A percentile compares a stretch with the other conserved stretches of the same genome.
These are phyloP conservation scores for Globicephala melas DNA, from an alignment of 2,113 vertebrate species.

Conservation along the genomic window DNA sequence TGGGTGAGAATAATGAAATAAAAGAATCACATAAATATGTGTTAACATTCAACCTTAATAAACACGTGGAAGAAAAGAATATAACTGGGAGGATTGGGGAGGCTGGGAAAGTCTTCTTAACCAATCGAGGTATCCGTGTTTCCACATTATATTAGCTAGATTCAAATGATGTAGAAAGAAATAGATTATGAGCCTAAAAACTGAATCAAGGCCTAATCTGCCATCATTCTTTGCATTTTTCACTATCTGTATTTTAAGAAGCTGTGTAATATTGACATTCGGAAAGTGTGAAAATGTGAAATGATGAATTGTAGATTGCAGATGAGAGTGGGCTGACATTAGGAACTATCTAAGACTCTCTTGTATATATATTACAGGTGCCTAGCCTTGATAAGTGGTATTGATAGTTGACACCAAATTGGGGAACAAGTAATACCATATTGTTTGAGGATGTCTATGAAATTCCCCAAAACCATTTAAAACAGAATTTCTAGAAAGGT, in stretches of 20 bases:
- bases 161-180: neutral
- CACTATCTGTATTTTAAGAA: neutral
- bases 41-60: neutral
- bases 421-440: neutral
- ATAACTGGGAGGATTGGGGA: neutral
- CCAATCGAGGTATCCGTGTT: neutral
- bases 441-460: neutral
- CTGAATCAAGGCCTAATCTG: neutral
- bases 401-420: neutral
- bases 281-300: neutral
- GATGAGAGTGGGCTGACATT: neutral
- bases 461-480: slow-evolving; percentile 1
- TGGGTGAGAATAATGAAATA: neutral
- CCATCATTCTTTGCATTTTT: neutral
- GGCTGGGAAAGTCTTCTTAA: neutral
- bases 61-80: neutral
- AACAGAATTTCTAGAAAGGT: slow-evolving; percentile 32
- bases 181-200: neutral
- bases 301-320: neutral
- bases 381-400: neutral
- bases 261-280: neutral
- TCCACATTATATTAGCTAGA: neutral
- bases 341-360: neutral
- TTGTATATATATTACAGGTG: neutral
- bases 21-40: neutral